Base-by-base conservation (phyloP, 2,797 vertebrate genomes). In the Gastrophryne carolinensis region DNA sequence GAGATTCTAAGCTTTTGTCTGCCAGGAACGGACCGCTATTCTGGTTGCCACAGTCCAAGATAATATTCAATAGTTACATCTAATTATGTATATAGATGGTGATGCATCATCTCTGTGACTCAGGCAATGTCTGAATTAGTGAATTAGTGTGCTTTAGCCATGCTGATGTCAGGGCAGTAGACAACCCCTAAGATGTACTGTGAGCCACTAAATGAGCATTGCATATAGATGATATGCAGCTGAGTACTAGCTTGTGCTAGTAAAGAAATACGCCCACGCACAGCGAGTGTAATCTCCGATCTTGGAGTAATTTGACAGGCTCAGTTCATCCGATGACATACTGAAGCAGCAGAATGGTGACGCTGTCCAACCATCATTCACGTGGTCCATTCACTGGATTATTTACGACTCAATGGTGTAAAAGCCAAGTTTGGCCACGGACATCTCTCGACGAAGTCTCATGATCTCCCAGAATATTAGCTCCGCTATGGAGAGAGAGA, bases 391-490 rank as follows among this genome's bases (percentile, higher is more conserved):
- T 1, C n/a, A 15, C 56, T 11, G 12, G 9, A 17, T 37, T 56
- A 44, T 78, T 86, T 84, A 95, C 73, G 87, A 88, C 82, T 95
- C 91, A 2, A 89, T 95, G 12, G 89, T 90, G 83, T 93, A 95
- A 89, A 95, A 98, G n/a, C 98, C 97, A 47, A 99, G 89, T 81
- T 98, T 98, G 80, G 95, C 94, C 84, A 95, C 82, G 0, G 92
- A 92, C 95, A 99, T 99, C 87, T 98, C 98, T 83, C 91, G 93
- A 39, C 98, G 90, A 61, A 99, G 93, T 78, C 95, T 92, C 87
- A 90, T 94, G 80, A 99, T 86, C 84, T 99, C 96, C 95, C 96
- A 96, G 85, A 95, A 99, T 93, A 98, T 97, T 81, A 90, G 91
- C 85, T 98, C 95, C 76, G 89, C 98, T 99, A 86, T 23, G 0